phyloP scores from a whole-genome alignment of 2,888 invertebrate species.

The Herminia tarsipennalis region DNA sequence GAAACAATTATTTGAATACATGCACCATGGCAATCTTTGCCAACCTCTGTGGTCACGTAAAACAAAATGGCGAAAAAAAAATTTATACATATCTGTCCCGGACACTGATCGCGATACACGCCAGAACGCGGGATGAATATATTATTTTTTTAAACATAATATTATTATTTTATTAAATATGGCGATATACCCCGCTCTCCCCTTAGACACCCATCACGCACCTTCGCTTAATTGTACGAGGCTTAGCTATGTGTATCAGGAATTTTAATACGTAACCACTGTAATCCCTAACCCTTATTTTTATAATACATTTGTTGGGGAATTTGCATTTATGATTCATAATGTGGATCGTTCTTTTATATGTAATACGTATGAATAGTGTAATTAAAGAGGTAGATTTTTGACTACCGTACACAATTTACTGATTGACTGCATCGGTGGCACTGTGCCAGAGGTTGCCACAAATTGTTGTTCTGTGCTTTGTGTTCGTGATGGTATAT shows the following conservation, averaged over 20 bases:
- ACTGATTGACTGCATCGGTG: too few relatives aligned
- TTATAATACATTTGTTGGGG: slow-evolving; percentile 67
- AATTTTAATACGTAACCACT: slow-evolving; percentile 72
- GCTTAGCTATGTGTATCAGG: slow-evolving; percentile 69
- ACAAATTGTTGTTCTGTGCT: too few relatives aligned
- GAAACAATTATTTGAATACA: slow-evolving; percentile 75
- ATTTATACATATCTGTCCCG: slow-evolving; percentile 69
- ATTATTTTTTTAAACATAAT: slow-evolving; percentile 77
- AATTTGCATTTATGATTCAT: slow-evolving; percentile 68
- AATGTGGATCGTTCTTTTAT: slow-evolving; percentile 26
- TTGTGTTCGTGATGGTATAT: too few relatives aligned
- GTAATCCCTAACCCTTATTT: slow-evolving; percentile 70
- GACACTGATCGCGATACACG: slow-evolving; percentile 82
- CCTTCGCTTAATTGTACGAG: slow-evolving; percentile 65
- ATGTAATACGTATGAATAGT: background rate
- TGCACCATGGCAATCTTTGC: slow-evolving; percentile 72
- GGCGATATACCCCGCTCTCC: slow-evolving; percentile 62
- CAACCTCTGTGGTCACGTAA: slow-evolving; percentile 76
- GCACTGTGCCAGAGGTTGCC: too few relatives aligned
- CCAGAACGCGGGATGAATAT: slow-evolving; percentile 75
- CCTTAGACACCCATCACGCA: slow-evolving; percentile 53
- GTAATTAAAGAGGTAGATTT: too few relatives aligned
- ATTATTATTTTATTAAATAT: slow-evolving; percentile 72
- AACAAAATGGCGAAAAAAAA: slow-evolving; percentile 67
- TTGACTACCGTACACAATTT: too few relatives aligned